Base-by-base conservation (phyloP, 1,140 invertebrate genomes). In the Drosophila neocordata region DNA sequence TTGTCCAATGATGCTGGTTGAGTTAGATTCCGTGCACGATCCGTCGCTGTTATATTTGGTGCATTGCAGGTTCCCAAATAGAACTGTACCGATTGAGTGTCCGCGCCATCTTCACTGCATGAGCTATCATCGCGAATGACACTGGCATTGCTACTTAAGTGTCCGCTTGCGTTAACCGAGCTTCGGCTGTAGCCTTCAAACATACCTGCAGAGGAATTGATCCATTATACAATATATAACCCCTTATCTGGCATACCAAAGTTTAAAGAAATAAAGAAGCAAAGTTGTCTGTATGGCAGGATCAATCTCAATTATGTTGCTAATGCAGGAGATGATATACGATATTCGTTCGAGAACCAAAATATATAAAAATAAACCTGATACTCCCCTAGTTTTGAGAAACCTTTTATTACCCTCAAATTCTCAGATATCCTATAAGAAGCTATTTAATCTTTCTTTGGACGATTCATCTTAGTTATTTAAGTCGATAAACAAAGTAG, bases 181-280 rank as follows among this genome's bases (percentile, higher is more conserved):
- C 53, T 56, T 18, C 53, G 53, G 31, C 53, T 27, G 53, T 56
- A 56, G 27, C n/a, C 34, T 56, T 56, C 53, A 56, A 56, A 56
- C 22, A 56, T 56, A 56, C 53, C 53, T 56, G 27, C 11, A 18
- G 13, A 56, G 31, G 31, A 56, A 56, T 55, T 34, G 24, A 53
- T 48, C 41, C 41, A 48, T 48, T 48, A 48, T 48, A 48, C 18
- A 31, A 48, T 48, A 48, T 48, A 11, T 48, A 44, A 48, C 41
- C 41, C 41, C 41, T 48, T 48, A 4, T 20, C 41, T 20, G 41
- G 9, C 41, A 11, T 48, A 48, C 41, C 15, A 48, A 31, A 31
- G 27, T 24, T 24, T 24, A 24, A 31, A 6, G 6, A 31, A 48
- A 48, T 48, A 48, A 11, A 20, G 15, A n/a, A 20, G 9, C 18